A percentile compares a stretch with the other conserved stretches of the same genome.
phyloP scores from a whole-genome alignment of 2,113 vertebrate genomes.

The Plectropomus leopardus region DNA sequence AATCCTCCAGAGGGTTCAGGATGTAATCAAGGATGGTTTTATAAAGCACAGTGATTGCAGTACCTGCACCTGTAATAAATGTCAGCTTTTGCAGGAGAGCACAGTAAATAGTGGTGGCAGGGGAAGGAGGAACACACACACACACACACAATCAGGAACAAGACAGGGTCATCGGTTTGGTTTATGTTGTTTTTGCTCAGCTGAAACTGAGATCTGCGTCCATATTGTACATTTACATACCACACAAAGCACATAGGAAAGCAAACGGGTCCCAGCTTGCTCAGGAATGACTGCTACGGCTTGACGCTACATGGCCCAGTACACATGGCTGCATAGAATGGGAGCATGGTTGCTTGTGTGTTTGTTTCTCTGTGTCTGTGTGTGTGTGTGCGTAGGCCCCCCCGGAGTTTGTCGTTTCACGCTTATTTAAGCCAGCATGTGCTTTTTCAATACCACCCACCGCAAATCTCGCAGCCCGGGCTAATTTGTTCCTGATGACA shows the following conservation, averaged over 20 bases:
- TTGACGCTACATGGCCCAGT: constrained; percentile 48
- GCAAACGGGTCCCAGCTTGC: constrained; percentile 46
- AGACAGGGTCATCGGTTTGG: background rate
- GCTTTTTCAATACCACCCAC: constrained; percentile 69
- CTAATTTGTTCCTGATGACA: constrained; percentile 68
- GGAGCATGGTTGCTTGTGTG: background rate
- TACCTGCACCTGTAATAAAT: constrained; percentile 55
- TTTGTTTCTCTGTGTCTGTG: background rate
- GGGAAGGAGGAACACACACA: background rate
- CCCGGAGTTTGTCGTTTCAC: constrained; percentile 20
- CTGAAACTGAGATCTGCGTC: constrained; percentile 20
- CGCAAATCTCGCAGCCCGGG: constrained; percentile 32
- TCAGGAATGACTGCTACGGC: constrained; percentile 42
- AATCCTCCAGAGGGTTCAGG: background rate
- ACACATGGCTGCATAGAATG: constrained; percentile 44
- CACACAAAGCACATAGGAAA: constrained; percentile 4
- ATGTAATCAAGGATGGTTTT: constrained; percentile 48
- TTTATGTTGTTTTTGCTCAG: constrained; percentile 30
- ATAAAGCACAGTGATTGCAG: constrained; percentile 7
- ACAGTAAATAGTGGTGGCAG: constrained; percentile 35
- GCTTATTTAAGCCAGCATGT: constrained; percentile 58
- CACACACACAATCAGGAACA: background rate
- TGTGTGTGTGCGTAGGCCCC: background rate
- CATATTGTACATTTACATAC: constrained; percentile 1
- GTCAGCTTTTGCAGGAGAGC: constrained; percentile 17